Evolutionary conservation across 1,140 invertebrate genomes (phyloP).

Genomic region (Fopius arisanus): DNA sequence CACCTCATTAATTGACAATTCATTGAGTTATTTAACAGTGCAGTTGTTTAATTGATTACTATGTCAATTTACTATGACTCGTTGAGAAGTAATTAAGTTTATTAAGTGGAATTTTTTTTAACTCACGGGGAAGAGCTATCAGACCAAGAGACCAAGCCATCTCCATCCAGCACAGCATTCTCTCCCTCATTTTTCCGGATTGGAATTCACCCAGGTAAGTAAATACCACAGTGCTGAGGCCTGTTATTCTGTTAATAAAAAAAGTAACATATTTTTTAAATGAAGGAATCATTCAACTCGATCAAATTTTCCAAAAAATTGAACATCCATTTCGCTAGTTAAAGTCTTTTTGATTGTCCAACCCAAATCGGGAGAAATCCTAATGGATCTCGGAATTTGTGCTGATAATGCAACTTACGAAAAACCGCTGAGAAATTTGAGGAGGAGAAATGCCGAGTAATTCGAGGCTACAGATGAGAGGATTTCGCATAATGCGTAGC

Average conservation of each 20-base stretch:
- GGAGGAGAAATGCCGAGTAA: conserved; percentile 57
- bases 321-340: too few species aligned
- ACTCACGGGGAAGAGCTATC: conserved; percentile 66
- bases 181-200: conserved; percentile 65
- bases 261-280: too few species aligned
- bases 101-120: background rate
- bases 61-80: too few species aligned
- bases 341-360: too few species aligned
- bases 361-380: too few species aligned
- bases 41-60: too few species aligned
- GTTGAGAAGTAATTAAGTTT: too few species aligned
- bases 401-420: conserved; percentile 61
- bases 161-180: conserved; percentile 67
- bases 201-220: conserved; percentile 70
- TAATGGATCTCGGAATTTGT: too few species aligned
- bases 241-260: conserved; percentile 63
- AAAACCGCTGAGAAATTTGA: conserved; percentile 73
- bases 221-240: conserved; percentile 68
- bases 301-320: too few species aligned
- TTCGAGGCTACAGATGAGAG: conserved; percentile 58
- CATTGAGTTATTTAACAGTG: too few species aligned
- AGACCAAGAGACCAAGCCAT: conserved; percentile 70
- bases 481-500: conserved; percentile 60
- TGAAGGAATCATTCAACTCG: too few species aligned
- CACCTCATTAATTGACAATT: too few species aligned